Evolutionary conservation across 2,113 vertebrate genomes (phyloP), one percentile per base, ranked within the genome.

Genomic region (Gadus chalcogrammus): DNA sequence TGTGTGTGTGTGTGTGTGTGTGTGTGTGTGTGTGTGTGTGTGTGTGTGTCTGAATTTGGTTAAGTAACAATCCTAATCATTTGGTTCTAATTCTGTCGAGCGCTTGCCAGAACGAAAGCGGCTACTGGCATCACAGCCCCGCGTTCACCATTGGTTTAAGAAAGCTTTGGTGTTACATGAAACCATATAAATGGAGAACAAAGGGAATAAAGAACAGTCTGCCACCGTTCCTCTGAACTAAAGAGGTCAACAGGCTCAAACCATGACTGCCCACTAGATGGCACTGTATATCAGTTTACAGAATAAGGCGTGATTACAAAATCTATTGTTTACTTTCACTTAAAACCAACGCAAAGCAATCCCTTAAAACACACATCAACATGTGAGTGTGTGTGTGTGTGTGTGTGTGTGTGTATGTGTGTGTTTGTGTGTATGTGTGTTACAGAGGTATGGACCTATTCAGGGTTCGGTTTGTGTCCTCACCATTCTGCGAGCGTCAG

Each of bases 401-500:
- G 22, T 24, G 22, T 24, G 11, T 67, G 55, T 28, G 2, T 17
- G 52, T 72, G 31, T 77, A 61, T 55, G 22, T 61, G 63, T 15
- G 27, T 35, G 31, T 35, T 2, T 35, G 31, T 35, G 31, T 35
- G 31, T 35, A 4, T 35, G 31, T 35, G 31, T 35, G 31, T 35
- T 4, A 35, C 22, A 15, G n/a, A 5, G 67, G 27, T 63, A 5
- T 28, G 5, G 55, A 35, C 64, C 31, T 5, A 35, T 35, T 35
- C 3, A 62, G 24, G 62, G 11, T 64, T 48, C 5, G 12, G 3
- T 8, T 15, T 58, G 5, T 70, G 22, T 38, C 42, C 84, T 80
- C 60, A 93, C 91, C 86, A 87, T 72, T 92, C 89, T 24, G 77
- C 77, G 53, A 86, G 58, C 16, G 78, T 77, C 53, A 87, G 53